Base-by-base conservation (phyloP, 2,113 vertebrate species). In the Sprattus sprattus region DNA sequence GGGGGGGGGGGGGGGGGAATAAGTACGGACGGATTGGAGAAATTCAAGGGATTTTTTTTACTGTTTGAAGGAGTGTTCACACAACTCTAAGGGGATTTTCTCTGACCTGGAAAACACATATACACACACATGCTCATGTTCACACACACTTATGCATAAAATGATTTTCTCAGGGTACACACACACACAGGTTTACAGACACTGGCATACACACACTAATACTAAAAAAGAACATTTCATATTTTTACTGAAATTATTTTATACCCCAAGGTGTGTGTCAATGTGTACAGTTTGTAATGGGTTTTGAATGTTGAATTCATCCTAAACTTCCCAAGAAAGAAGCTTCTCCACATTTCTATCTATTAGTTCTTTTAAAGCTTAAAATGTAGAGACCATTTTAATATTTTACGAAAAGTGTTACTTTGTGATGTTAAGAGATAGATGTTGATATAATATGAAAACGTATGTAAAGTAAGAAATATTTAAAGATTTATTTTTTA, bases 401-500 rank as follows among this genome's bases (percentile, higher is more conserved):
- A 78, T 78, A 78, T 78, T 78, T 78, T 75, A 54, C 45, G n/a
- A 82, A 45, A 83, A 64, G 82, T n/a, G 83, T 20, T 89, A 85
- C 11, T 90, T 90, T 90, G 90, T 90, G 90, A 39, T 85, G 39
- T 85, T 91, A 88, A 87, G 25, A 90, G 75, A 88, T 89, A 90
- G 28, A 75, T 85, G 71, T 92, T 86, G 60, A 85, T 39, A 83
- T 85, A 82, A 89, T 90, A 50, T 91, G 89, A 50, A 91, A 84
- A 89, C 84, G 20, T 88, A 88, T 80, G 71, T 78, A 44, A 47
- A 47, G 57, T 85, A 89, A 87, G 88, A 91, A 86, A 92, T 92
- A 90, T 91, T 88, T 85, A 90, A 90, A 92, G 88, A 91, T 93
- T 90, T 94, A 93, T 94, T 95, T 95, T 95, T 93, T 16, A 91